Percentiles rank a stretch among this genome's conserved stretches.
phyloP scores from a whole-genome alignment of 2,113 vertebrate species.

The Grammomys dolichurus region DNA sequence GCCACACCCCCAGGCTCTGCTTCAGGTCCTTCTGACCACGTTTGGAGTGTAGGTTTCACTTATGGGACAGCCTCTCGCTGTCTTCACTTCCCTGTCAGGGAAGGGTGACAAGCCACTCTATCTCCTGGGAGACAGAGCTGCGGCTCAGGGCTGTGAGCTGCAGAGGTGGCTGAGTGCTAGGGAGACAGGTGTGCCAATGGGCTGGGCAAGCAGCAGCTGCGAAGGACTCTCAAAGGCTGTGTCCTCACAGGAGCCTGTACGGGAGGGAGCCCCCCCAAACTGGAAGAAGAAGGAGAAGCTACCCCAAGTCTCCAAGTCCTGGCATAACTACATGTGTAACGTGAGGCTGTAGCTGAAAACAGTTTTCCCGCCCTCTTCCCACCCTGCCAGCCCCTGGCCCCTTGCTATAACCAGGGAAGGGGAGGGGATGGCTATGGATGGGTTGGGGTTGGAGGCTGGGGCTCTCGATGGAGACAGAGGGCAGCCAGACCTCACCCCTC shows the following conservation, averaged over 20 bases:
- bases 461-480: not conserved
- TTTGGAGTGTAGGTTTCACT: fast-evolving
- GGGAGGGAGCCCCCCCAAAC: constrained; percentile 89
- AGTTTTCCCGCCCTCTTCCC: fast-evolving
- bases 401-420: not conserved
- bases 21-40: not conserved
- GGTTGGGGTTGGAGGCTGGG: not conserved
- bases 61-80: not conserved
- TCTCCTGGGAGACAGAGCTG: not conserved
- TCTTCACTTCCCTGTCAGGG: not conserved
- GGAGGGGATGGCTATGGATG: not conserved
- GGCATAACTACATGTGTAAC: constrained; percentile 91
- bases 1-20: too few relatives aligned
- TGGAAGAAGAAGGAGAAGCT: constrained; percentile 92
- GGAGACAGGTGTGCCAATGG: not conserved
- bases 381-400: not conserved
- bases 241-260: constrained; percentile 86
- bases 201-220: not conserved
- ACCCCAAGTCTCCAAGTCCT: constrained; percentile 90
- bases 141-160: not conserved
- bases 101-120: not conserved
- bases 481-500: not conserved
- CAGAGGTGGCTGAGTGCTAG: not conserved
- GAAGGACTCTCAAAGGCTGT: not conserved
- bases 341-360: constrained; percentile 78